These are phyloP conservation scores for Solea solea DNA, from an alignment of 2,113 vertebrate species.

Conservation along the genomic window DNA sequence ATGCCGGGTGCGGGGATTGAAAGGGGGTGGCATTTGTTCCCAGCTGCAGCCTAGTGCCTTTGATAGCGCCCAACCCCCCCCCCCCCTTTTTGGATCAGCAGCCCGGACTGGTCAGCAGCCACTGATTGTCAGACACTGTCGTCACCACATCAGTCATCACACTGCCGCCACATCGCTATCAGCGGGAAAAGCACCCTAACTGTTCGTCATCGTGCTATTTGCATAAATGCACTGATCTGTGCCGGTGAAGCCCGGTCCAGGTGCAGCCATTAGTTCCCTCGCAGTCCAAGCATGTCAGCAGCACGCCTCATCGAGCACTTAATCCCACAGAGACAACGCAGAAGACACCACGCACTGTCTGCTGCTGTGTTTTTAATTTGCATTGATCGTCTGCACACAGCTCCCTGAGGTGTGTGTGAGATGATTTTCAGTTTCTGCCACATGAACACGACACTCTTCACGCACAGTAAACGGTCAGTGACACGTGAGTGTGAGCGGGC, in stretches of 20 bases:
- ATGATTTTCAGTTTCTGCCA: conserved; percentile 12
- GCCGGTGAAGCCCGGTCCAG: conserved; percentile 38
- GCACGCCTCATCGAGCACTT: conserved; percentile 42
- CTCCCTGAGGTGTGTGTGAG: neutral
- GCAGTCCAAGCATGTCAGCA: conserved; percentile 41
- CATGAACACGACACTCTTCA: conserved; percentile 1
- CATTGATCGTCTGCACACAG: conserved; percentile 17
- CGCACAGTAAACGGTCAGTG: neutral
- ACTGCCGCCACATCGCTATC: neutral
- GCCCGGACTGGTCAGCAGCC: conserved; percentile 38
- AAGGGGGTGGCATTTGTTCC: conserved; percentile 70
- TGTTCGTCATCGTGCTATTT: conserved; percentile 24
- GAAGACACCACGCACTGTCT: conserved; percentile 35
- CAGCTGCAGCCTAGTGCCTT: conserved; percentile 70
- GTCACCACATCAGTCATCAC: conserved; percentile 19
- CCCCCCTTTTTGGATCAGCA: conserved; percentile 30
- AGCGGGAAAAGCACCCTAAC: conserved; percentile 1
- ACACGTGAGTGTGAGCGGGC: neutral
- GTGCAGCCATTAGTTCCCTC: conserved; percentile 44
- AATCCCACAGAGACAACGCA: conserved; percentile 57
- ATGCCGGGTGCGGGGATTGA: conserved; percentile 14
- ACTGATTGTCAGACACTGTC: conserved; percentile 18
- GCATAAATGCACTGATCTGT: conserved; percentile 45
- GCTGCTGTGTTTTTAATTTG: conserved; percentile 49
- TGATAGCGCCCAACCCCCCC: conserved; percentile 57